Conservation (phyloP, 1,140 invertebrate species). For the Protaetia brevitarsis region DNA sequence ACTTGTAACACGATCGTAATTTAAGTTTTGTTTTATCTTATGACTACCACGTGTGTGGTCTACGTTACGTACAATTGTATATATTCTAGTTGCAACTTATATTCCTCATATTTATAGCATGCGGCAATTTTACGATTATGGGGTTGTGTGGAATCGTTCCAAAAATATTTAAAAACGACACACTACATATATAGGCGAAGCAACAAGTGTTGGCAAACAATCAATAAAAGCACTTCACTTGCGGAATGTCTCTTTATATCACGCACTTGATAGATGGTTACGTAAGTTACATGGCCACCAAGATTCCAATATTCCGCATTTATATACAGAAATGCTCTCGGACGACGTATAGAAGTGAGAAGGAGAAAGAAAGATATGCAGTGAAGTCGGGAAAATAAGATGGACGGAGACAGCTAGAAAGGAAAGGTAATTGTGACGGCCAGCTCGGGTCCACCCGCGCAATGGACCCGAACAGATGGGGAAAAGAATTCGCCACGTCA, state of each 20-base stretch:
- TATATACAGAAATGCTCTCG: neutral
- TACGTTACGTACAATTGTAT: too few relatives aligned
- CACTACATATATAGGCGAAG: neutral
- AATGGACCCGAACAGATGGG: neutral
- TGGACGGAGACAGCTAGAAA: neutral
- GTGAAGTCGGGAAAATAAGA: neutral
- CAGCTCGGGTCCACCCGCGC: neutral
- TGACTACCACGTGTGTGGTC: too few relatives aligned
- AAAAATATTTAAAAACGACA: neutral
- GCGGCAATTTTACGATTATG: too few relatives aligned
- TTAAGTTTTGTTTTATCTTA: too few relatives aligned
- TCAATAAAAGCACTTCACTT: neutral
- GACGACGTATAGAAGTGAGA: too few relatives aligned
- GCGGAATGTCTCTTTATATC: neutral
- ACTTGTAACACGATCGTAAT: too few relatives aligned
- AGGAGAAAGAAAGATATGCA: neutral
- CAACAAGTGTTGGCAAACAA: neutral
- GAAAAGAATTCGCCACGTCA: constrained; percentile 22
- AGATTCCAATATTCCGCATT: too few relatives aligned
- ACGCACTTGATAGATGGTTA: neutral
- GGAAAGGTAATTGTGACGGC: constrained; percentile 17
- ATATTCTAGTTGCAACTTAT: too few relatives aligned
- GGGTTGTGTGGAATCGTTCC: too few relatives aligned
- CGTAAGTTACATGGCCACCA: neutral
- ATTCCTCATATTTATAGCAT: too few relatives aligned